Evolutionary conservation across 2,888 invertebrate species (phyloP).

Genomic region (Pecten maximus): DNA sequence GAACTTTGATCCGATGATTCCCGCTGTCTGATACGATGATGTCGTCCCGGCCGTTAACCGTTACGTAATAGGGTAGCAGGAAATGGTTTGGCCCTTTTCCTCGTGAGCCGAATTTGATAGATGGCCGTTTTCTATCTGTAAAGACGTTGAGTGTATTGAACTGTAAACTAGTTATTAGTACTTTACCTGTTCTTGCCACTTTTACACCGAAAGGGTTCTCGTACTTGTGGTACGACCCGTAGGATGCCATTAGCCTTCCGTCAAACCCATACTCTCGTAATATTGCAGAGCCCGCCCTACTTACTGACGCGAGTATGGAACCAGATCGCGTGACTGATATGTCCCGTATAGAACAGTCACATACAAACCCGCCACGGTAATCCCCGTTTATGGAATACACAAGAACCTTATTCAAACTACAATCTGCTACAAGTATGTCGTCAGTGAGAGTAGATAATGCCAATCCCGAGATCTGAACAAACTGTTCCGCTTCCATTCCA

Average conservation of each 20-base stretch:
- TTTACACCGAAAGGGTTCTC: slow-evolving; percentile 71
- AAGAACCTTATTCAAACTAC: slow-evolving; percentile 63
- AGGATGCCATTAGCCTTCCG: slow-evolving; percentile 60
- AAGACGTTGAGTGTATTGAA: slow-evolving; percentile 68
- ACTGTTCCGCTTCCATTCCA: slow-evolving; percentile 61
- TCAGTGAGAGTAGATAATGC: slow-evolving; percentile 61
- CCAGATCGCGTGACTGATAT: slow-evolving; percentile 63
- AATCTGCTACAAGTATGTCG: slow-evolving; percentile 65
- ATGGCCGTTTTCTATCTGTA: slow-evolving; percentile 66
- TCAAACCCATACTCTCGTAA: slow-evolving; percentile 65
- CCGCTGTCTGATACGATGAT: slow-evolving; percentile 73
- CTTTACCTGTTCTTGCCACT: slow-evolving; percentile 59
- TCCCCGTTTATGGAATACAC: slow-evolving; percentile 64
- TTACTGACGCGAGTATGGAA: slow-evolving; percentile 64
- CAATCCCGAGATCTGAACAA: slow-evolving; percentile 64
- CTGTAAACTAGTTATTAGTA: slow-evolving; percentile 69
- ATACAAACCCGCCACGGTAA: slow-evolving; percentile 62
- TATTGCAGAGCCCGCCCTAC: slow-evolving; percentile 63
- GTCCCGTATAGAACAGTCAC: slow-evolving; percentile 70
- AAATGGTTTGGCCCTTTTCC: slow-evolving; percentile 69
- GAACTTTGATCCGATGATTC: slow-evolving; percentile 73
- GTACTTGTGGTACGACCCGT: slow-evolving; percentile 67
- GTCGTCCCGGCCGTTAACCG: slow-evolving; percentile 65
- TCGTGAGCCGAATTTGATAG: slow-evolving; percentile 69
- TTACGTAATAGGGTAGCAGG: slow-evolving; percentile 67